phyloP scores from a whole-genome alignment of 2,888 invertebrate species.

The Apamea monoglypha region DNA sequence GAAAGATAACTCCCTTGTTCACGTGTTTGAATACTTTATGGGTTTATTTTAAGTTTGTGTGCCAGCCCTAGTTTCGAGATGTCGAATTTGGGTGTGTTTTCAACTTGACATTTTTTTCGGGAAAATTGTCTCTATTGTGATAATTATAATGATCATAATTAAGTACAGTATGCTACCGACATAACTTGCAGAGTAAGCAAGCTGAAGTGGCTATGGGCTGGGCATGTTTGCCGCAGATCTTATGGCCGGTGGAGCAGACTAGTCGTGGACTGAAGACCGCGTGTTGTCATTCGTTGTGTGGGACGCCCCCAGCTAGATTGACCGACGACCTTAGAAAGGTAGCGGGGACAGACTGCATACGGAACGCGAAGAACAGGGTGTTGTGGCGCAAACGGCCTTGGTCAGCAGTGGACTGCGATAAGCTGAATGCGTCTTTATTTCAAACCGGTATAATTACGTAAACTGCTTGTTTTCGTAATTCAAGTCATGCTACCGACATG shows the following conservation, averaged over 20 bases:
- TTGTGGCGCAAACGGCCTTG: not conserved
- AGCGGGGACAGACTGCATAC: not conserved
- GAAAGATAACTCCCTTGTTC: conserved; percentile 46
- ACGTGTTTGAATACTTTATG: conserved; percentile 46
- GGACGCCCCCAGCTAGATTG: not conserved
- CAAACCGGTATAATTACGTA: not conserved
- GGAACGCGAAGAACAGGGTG: not conserved
- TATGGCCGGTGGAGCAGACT: not conserved
- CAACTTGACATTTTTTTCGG: not conserved
- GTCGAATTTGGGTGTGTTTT: not conserved
- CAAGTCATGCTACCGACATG: not conserved
- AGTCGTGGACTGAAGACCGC: not conserved
- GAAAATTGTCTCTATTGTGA: not conserved
- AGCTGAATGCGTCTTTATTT: no score
- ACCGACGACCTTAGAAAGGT: not conserved
- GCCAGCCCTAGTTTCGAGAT: conserved; percentile 5
- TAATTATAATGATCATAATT: not conserved
- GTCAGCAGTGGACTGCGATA: not conserved
- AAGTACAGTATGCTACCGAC: not conserved
- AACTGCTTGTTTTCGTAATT: not conserved
- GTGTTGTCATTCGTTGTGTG: not conserved
- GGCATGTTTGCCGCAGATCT: not conserved
- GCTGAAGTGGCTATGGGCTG: not conserved
- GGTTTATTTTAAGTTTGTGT: conserved; percentile 39
- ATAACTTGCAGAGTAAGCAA: not conserved